phyloP scores from a whole-genome alignment of 2,113 vertebrate genomes.

The Etheostoma spectabile region DNA sequence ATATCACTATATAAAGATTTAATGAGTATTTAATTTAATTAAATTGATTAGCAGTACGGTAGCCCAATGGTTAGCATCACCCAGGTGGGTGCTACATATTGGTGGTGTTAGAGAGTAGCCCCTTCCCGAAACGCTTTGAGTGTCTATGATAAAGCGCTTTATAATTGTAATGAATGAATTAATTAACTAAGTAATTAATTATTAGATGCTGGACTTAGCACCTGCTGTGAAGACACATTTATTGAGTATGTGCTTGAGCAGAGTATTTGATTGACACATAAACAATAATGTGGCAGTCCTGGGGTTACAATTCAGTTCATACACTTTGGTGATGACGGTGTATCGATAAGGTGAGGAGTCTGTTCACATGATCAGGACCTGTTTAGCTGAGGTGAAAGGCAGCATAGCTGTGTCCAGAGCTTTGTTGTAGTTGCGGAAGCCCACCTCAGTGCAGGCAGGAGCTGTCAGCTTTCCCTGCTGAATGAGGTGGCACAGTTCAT shows the following conservation, averaged over 20 bases:
- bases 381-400: constrained; percentile 90
- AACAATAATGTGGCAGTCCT: neutral
- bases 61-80: too few relatives aligned
- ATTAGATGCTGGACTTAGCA: constrained; percentile 54
- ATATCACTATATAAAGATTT: constrained; percentile 2
- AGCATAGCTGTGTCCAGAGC: constrained; percentile 87
- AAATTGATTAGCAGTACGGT: neutral
- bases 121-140: too few relatives aligned
- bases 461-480: constrained; percentile 84
- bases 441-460: constrained; percentile 85
- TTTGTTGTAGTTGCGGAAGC: constrained; percentile 83
- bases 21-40: constrained; percentile 22
- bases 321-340: neutral
- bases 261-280: neutral
- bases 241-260: constrained; percentile 33
- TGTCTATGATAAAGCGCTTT: too few relatives aligned
- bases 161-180: too few relatives aligned
- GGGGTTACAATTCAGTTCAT: neutral
- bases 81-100: too few relatives aligned
- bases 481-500: constrained; percentile 87
- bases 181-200: too few relatives aligned
- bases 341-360: neutral
- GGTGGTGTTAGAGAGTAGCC: too few relatives aligned
- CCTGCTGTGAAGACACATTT: constrained; percentile 38
- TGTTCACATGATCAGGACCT: constrained; percentile 90